Base-by-base conservation (phyloP, 2,113 vertebrate species). In the Pterocles gutturalis region DNA sequence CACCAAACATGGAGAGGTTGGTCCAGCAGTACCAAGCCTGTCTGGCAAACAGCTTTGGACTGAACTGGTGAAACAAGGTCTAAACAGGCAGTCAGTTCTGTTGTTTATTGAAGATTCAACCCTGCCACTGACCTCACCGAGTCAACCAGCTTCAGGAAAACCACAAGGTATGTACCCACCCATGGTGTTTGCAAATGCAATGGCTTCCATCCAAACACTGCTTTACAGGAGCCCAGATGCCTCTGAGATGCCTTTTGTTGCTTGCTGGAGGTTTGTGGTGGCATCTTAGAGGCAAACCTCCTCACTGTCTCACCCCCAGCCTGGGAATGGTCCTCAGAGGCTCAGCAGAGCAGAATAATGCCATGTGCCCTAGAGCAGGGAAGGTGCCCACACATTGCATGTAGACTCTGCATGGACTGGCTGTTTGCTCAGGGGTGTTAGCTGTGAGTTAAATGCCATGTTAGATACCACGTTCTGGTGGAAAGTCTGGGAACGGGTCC, bases 351-450 rank as follows among this genome's bases (percentile, higher is more conserved):
- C 34, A 58, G 69, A 54, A 58, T 48, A 33, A 54, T 3, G 3
- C 17, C 41, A 17, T 9, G 0, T 33, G 31, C 10, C 45, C 61
- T 10, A 2, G 2, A 21, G 54, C 64, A 48, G 54, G 36, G 46
- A 65, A 57, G 49, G 36, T 73, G 49, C 7, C 58, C 67, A 48
- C 15, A 21, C 0, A 1, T 33, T 13, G 25, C 31, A 58, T 1
- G 0, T 10, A 36, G 28, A 5, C 26, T 54, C 7, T 17, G 54
- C 3, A 8, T 17, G 46, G 58, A 54, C 58, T 36, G 5, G 3
- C 4, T 26, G 31, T 22, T 53, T 53, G 78, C 55, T 62, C n/a
- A 18, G 36, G 33, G 58, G 10, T 17, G 33, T 16, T 69, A 64
- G 62, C 60, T 53, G 34, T 18, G 69, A 55, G 16, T 7, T 38